Percentiles rank a stretch among this genome's conserved stretches.
phyloP scores from a whole-genome alignment of 1,140 invertebrate genomes.

The Papilio aristodemus region DNA sequence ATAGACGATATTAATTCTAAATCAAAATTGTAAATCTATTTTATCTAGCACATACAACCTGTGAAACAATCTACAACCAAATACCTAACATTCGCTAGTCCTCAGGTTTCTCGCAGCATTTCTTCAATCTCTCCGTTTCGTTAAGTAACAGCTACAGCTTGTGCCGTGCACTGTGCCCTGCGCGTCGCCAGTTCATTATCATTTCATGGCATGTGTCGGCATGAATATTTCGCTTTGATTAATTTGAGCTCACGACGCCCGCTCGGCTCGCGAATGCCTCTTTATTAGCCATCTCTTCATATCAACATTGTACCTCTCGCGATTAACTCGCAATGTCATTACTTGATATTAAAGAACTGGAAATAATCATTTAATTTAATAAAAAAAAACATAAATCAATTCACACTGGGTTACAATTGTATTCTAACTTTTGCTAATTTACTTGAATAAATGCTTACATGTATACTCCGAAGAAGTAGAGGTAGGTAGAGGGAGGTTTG shows the following conservation, averaged over 20 bases:
- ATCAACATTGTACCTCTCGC: slow-evolving; percentile 10
- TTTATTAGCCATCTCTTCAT: slow-evolving; percentile 20
- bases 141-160: slow-evolving; percentile 35
- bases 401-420: too few species aligned
- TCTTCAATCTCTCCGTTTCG: not conserved
- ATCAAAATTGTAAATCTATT: too few species aligned
- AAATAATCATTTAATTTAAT: not conserved
- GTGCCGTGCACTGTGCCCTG: slow-evolving; percentile 28
- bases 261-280: not conserved
- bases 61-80: too few species aligned
- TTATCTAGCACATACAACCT: too few species aligned
- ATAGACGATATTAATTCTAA: too few species aligned
- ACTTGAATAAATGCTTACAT: too few species aligned
- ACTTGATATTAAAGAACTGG: not conserved
- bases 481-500: too few species aligned
- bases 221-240: slow-evolving; percentile 79
- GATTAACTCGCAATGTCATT: slow-evolving; percentile 16
- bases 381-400: too few species aligned
- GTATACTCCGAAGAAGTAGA: too few species aligned
- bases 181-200: slow-evolving; percentile 67
- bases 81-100: too few species aligned
- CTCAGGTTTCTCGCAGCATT: not conserved
- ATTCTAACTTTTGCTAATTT: too few species aligned
- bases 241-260: slow-evolving; percentile 54
- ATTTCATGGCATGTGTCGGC: slow-evolving; percentile 76